A percentile compares a stretch with the other conserved stretches of the same genome.
These are phyloP conservation scores for Drosophila ambigua DNA, from an alignment of 1,140 invertebrate species.

Conservation along the genomic window DNA sequence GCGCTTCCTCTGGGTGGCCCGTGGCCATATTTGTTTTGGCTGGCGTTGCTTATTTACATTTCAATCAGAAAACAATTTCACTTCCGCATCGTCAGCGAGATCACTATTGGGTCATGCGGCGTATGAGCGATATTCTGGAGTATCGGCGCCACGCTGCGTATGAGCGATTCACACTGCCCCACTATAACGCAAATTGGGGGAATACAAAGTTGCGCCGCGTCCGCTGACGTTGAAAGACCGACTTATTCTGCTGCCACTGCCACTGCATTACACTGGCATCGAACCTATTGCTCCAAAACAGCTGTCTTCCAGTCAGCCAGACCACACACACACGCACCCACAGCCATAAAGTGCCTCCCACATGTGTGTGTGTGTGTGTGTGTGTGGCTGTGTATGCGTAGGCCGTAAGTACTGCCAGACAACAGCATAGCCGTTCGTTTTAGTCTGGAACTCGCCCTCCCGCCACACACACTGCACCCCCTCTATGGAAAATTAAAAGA, in stretches of 20 bases:
- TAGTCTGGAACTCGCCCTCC: slow-evolving; percentile 6
- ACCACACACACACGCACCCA: not conserved
- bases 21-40: slow-evolving; percentile 65
- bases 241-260: slow-evolving; percentile 68
- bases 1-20: not conserved
- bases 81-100: slow-evolving; percentile 39
- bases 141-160: too few relatives aligned
- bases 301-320: slow-evolving; percentile 74
- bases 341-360: slow-evolving; percentile 9
- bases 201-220: slow-evolving; percentile 38
- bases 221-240: slow-evolving; percentile 67
- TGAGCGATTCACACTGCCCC: too few relatives aligned
- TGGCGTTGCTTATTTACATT: slow-evolving; percentile 68
- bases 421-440: slow-evolving; percentile 37
- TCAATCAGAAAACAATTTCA: slow-evolving; percentile 72
- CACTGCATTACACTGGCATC: slow-evolving; percentile 30
- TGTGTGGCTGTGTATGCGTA: slow-evolving; percentile 50
- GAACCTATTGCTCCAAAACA: slow-evolving; percentile 62
- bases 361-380: slow-evolving; percentile 15
- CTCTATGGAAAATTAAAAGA: slow-evolving; percentile 77
- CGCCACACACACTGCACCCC: slow-evolving; percentile 2
- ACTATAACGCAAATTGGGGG: not conserved
- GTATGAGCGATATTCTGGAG: slow-evolving; percentile 58
- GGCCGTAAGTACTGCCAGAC: slow-evolving; percentile 73
- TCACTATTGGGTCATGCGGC: slow-evolving; percentile 63